These are phyloP conservation scores for Tipula lateralis DNA, from an alignment of 2,888 invertebrate genomes.

Conservation along the genomic window DNA sequence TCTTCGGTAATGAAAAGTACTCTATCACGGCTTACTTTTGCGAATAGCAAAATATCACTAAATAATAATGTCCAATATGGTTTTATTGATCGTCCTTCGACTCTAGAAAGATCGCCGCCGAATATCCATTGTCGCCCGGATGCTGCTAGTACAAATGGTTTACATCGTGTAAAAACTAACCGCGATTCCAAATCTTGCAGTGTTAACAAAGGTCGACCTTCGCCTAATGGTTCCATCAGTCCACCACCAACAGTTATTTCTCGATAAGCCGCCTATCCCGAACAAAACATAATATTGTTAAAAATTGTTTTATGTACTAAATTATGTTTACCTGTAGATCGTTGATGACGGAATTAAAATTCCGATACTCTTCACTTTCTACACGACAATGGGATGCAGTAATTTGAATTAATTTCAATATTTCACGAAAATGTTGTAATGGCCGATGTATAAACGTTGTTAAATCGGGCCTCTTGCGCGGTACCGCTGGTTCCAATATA, in stretches of 20 bases:
- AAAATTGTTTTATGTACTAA: neutral
- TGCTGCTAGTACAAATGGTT: conserved; percentile 78
- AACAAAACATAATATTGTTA: neutral
- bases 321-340: conserved; percentile 36
- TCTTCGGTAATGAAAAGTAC: conserved; percentile 85
- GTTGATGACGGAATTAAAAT: conserved; percentile 47
- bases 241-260: conserved; percentile 80
- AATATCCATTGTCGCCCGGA: conserved; percentile 86
- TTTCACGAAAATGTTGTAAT: conserved; percentile 71
- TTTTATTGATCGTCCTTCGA: conserved; percentile 74
- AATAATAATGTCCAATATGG: conserved; percentile 83
- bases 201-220: conserved; percentile 74
- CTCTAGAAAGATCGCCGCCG: conserved; percentile 76
- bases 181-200: conserved; percentile 81
- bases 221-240: conserved; percentile 78
- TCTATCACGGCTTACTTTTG: conserved; percentile 78
- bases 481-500: conserved; percentile 75
- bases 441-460: conserved; percentile 81
- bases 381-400: conserved; percentile 49
- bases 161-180: conserved; percentile 85
- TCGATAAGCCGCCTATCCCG: conserved; percentile 60
- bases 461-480: conserved; percentile 75
- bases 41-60: conserved; percentile 77
- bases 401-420: conserved; percentile 56
- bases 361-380: conserved; percentile 49